Base-by-base conservation (phyloP, 1,140 invertebrate genomes). In the Xylocopa sonorina region DNA sequence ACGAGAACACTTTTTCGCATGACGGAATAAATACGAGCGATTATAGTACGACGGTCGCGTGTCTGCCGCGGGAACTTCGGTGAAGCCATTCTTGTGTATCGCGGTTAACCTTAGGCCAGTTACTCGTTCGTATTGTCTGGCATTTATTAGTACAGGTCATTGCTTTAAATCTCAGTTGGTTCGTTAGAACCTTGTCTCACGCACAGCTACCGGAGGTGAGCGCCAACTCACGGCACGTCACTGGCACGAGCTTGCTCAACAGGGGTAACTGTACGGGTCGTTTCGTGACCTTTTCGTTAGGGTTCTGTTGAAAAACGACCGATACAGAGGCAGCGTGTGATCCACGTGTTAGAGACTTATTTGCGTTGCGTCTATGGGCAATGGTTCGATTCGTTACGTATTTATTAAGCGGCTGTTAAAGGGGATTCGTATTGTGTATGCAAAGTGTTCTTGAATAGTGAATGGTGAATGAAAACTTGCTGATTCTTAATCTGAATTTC, bases 61-160 rank as follows among this genome's bases (percentile, higher is more conserved):
- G 53, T 58, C 12, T 57, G 21, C 34, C 7, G 55, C 1, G 29
- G 14, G 6, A 58, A 69, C 21, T 64, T 78, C 16, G 48, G 50
- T 29, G 82, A 86, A 86, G 76, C 82, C 82, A 60, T 86, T 66
- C 55, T 80, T 55, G 67, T 80, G 78, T 74, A 51, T 64, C 68
- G 74, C 66, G 81, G 78, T 89, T 81, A 88, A 88, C 80, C 83
- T 86, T 83, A 86, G 79, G 69, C 69, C 67, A 71, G 82, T 81
- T 81, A 57, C 67, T 58, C 73, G 72, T 43, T 72, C 58, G 53
- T 27, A 34, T 76, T 68, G 58, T 76, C 74, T 86, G 87, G 78
- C 85, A 89, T 89, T 89, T 89, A 88, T 84, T 89, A 85, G 85
- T 78, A 83, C 87, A 88, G 87, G 83, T 89, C 88, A 88, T 86